Evolutionary conservation across 2,113 vertebrate species (phyloP).

Genomic region (Gymnobelideus leadbeateri): DNA sequence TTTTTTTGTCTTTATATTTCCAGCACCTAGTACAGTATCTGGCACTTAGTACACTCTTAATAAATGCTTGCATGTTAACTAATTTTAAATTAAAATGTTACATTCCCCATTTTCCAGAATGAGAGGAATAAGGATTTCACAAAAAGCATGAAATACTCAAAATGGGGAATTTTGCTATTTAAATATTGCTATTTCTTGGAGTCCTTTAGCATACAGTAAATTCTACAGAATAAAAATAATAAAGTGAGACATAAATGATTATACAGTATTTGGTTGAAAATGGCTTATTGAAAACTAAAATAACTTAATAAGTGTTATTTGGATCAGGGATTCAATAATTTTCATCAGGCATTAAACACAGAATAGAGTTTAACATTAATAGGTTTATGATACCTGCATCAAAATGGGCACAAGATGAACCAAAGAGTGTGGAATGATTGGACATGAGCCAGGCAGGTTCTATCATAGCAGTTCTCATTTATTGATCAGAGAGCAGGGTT

Average conservation of each 20-base stretch:
- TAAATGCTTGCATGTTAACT: background rate
- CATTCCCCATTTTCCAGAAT: background rate
- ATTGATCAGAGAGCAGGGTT: too few relatives aligned
- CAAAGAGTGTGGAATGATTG: too few relatives aligned
- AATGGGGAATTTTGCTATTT: background rate
- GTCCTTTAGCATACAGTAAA: conserved; percentile 31
- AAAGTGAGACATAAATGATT: conserved; percentile 20
- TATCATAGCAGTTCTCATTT: too few relatives aligned
- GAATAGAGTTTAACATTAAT: conserved; percentile 21
- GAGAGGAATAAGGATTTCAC: background rate
- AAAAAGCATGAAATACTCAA: background rate
- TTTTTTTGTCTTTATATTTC: background rate
- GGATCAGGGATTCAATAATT: conserved; percentile 35
- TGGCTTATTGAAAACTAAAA: conserved; percentile 45
- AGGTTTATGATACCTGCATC: background rate
- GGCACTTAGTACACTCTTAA: background rate
- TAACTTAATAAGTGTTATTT: conserved; percentile 42
- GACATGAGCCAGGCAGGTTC: too few relatives aligned
- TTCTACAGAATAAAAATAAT: background rate
- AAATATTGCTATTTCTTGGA: conserved; percentile 55
- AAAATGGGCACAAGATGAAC: too few relatives aligned
- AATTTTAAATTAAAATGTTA: background rate
- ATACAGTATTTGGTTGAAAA: conserved; percentile 45
- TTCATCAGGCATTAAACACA: conserved; percentile 50
- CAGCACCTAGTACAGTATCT: background rate